Evolutionary conservation across 1,140 invertebrate genomes (phyloP), one percentile per base, ranked within the genome.

Genomic region (Fopius arisanus): DNA sequence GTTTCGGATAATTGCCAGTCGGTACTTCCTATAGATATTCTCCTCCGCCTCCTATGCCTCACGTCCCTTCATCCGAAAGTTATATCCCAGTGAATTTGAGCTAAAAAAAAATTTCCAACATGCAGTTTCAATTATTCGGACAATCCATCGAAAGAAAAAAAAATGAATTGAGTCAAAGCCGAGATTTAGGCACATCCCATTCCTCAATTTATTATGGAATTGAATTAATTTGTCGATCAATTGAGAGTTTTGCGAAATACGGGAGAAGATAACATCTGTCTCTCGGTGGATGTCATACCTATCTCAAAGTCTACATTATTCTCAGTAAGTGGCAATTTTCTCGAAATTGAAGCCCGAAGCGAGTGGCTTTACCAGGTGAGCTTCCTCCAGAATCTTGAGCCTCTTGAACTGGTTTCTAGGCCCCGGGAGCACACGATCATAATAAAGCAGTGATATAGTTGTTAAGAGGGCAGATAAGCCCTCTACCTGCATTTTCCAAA

Each of bases 1-100:
- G 70, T 76, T 71, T 68, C 66, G 70, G 70, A 76, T 76, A 76
- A 76, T 76, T 76, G 67, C 70, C 71, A 54, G 23, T 68, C 66
- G 41, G 41, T 37, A 66, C 54, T 51, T 65, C 43, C 73, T 70
- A 65, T 48, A 74, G 63, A 72, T 43, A 33, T 43, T 66, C 37
- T 62, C 23, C 63, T 41, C 21, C 59, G 29, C 29, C 29, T 31
- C 29, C 29, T 31, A 31, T 31, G 3, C 29, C 29, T 31, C 29
- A 4, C 29, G 29, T 7, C 48, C 21, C 7, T 23, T 12, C 4
- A n/a, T n/a, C 12, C 4, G 40, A 66, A 41, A 72, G 37, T 62
- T 67, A 66, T 73, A 16, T 37, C 63, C 28, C 41, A 54, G 21
- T 37, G 7, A 26, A 23, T 72, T 65, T 7, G 31, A 19, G 12